Base-by-base conservation (phyloP, 2,113 vertebrate species). In the Sander vitreus region DNA sequence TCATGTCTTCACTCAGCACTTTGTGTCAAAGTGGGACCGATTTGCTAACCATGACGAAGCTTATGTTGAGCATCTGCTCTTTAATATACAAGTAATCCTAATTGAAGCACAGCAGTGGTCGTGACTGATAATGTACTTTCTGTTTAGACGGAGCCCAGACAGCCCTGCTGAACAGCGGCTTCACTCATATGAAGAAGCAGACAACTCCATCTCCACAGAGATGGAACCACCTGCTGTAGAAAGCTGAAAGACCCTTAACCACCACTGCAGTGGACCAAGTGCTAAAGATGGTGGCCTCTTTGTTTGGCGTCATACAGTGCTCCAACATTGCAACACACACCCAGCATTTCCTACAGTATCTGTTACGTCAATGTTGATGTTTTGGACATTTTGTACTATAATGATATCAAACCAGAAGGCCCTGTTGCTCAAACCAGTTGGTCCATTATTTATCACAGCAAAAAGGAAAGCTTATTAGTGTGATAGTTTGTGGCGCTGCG, bases 161-260 rank as follows among this genome's bases (percentile, higher is more conserved):
- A 95, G 93, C 66, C 92, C 93, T 1, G 73, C 75, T 50, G 93
- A 93, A 23, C 73, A 81, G 39, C 85, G 80, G 64, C 90, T 90
- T 12, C 85, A 88, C 78, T 73, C 51, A 0, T 72, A 87, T 13
- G 94, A 95, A 16, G 90, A 90, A 23, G 82, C 81, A n/a, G 90
- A 92, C 71, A 79, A 89, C 70, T 66, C 86, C 53, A 80, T 92
- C 50, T 70, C 90, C 10, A 87, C 85, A 83, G 94, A 93, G 62
- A 88, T 50, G 43, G 91, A 95, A 72, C 78, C 87, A 1, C 67
- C 91, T 4, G 84, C 86, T 43, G 60, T 90, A 25, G 91, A 95
- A 75, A 96, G 94, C 93, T 95, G 92, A 96, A 92, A 84, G 74
- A 80, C 73, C 67, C 58, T 63, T 6, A 72, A 65, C 39, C 59